These are phyloP conservation scores for Ispidina lecontei DNA, from an alignment of 2,797 vertebrate species.

Conservation along the genomic window DNA sequence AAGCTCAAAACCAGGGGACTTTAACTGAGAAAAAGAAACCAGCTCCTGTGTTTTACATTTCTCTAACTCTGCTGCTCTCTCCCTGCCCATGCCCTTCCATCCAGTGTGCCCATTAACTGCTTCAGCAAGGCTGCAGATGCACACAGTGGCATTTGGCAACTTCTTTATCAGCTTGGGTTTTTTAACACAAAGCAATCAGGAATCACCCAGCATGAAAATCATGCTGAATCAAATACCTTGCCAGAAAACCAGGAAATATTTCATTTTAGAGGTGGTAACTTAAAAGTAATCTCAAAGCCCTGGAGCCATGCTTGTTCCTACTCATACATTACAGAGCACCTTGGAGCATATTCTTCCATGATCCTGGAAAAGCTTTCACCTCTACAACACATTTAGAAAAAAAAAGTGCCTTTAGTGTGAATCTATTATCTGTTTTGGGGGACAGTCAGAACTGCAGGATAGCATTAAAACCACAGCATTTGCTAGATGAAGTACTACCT, in stretches of 20 bases:
- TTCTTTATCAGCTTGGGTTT: not conserved
- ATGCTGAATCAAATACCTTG: not conserved
- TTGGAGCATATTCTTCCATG: not conserved
- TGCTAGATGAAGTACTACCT: not conserved
- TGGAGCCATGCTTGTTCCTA: not conserved
- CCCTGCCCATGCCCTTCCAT: not conserved
- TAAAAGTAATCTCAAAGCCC: not conserved
- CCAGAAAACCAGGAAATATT: not conserved
- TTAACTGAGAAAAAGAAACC: not conserved
- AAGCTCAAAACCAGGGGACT: not conserved
- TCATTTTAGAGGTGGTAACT: not conserved
- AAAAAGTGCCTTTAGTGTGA: not conserved
- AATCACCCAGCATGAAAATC: not conserved
- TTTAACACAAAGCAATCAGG: not conserved
- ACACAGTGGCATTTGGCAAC: not conserved
- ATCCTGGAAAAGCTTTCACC: not conserved
- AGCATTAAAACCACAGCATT: not conserved
- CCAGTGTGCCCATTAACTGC: not conserved
- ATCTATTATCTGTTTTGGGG: not conserved
- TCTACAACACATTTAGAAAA: not conserved
- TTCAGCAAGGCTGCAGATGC: not conserved
- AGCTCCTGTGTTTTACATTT: not conserved
- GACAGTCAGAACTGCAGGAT: not conserved
- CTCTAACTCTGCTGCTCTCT: not conserved
- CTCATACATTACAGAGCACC: not conserved